Conservation (phyloP, 2,113 vertebrate genomes). For the Clarias magur region DNA sequence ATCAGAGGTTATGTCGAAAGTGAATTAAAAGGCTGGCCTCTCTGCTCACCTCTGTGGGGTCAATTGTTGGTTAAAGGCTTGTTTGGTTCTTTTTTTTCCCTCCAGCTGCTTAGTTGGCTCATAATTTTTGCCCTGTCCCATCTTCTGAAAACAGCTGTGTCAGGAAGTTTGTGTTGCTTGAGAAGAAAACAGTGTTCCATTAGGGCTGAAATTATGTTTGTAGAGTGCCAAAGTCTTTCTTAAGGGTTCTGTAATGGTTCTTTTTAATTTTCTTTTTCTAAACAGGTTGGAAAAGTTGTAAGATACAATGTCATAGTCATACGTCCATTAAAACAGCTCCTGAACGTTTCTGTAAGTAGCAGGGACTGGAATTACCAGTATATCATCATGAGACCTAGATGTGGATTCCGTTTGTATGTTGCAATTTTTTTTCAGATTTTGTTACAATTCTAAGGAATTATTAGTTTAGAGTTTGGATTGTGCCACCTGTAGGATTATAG, state of each 20-base stretch:
- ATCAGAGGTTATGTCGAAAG: constrained; percentile 56
- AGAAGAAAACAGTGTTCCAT: background rate
- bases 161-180: background rate
- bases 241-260: background rate
- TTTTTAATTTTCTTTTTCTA: background rate
- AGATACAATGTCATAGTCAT: no score
- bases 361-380: no score
- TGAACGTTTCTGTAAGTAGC: no score
- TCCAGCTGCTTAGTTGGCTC: background rate
- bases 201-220: background rate
- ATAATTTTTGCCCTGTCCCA: background rate
- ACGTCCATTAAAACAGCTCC: no score
- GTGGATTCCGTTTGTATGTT: no score
- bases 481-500: no score
- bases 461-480: no score
- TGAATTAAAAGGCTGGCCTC: constrained; percentile 50
- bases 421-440: no score
- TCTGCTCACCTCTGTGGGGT: constrained; percentile 35
- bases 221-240: background rate
- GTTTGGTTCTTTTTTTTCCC: constrained; percentile 6
- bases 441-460: no score
- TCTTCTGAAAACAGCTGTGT: background rate
- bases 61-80: background rate
- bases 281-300: background rate
- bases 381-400: no score